A percentile compares a stretch with the other conserved stretches of the same genome.
phyloP scores from a whole-genome alignment of 2,888 invertebrate species.

The Helobdella robusta region DNA sequence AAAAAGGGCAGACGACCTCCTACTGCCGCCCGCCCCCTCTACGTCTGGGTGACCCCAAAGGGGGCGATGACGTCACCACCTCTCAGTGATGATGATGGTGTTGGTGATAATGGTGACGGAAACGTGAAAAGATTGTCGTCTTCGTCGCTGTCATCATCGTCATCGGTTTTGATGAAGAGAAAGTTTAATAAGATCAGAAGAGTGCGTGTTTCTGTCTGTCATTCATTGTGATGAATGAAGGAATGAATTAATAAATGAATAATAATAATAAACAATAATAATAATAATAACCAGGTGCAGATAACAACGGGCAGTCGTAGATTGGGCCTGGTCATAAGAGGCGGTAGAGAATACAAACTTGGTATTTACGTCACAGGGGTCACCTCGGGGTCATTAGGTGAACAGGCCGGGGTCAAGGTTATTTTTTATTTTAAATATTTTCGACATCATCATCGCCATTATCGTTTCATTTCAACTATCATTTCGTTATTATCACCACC shows the following conservation, averaged over 20 bases:
- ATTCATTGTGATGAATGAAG: background rate
- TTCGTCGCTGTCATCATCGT: no score
- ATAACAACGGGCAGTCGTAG: conserved; percentile 56
- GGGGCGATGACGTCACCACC: conserved; percentile 79
- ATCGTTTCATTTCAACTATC: no score
- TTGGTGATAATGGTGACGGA: conserved; percentile 34
- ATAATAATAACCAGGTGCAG: conserved; percentile 49
- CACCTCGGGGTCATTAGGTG: conserved; percentile 83
- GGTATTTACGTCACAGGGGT: conserved; percentile 92
- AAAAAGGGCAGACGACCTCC: no score
- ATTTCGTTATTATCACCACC: no score
- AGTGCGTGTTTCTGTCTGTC: no score
- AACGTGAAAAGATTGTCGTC: no score
- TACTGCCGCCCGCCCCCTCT: no score
- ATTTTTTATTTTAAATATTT: background rate
- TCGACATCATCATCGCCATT: no score
- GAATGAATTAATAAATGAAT: background rate
- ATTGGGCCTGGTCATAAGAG: conserved; percentile 84
- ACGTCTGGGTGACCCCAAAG: conserved; percentile 87
- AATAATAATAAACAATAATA: background rate
- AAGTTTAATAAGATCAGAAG: no score
- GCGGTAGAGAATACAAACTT: conserved; percentile 84
- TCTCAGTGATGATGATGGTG: conserved; percentile 53
- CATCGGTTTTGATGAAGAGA: no score
- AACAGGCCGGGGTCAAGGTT: conserved; percentile 64